Percentiles rank a stretch among this genome's conserved stretches.
phyloP scores from a whole-genome alignment of 2,797 vertebrate species.

The Platalea minor region DNA sequence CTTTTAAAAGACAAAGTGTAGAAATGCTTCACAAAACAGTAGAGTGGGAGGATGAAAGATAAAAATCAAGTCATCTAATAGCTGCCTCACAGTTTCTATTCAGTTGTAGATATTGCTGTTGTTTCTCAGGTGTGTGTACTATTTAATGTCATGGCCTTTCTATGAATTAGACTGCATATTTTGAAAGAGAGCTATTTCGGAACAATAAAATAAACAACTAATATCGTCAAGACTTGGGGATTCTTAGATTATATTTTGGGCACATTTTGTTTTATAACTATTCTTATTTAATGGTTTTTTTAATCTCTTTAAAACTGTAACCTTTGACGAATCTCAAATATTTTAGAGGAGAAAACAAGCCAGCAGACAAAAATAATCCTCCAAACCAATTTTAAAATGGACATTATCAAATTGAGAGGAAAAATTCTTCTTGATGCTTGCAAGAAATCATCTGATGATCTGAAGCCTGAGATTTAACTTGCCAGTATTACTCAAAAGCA shows the following conservation, averaged over 20 bases:
- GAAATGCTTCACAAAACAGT: neutral
- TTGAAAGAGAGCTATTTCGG: neutral
- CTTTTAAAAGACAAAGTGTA: neutral
- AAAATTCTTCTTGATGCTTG: neutral
- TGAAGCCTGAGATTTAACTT: neutral
- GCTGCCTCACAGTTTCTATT: neutral
- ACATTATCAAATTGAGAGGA: neutral
- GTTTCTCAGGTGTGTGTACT: neutral
- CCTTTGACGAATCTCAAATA: neutral
- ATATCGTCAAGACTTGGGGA: neutral
- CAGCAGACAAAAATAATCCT: neutral
- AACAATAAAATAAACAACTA: neutral
- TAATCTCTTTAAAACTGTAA: neutral
- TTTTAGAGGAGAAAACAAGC: neutral
- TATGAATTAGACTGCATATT: neutral
- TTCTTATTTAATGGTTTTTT: neutral
- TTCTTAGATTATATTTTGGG: neutral
- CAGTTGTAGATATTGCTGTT: neutral
- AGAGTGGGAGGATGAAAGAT: neutral
- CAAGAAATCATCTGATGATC: neutral
- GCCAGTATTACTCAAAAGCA: neutral
- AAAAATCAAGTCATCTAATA: neutral
- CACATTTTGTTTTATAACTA: neutral
- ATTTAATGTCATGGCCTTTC: neutral
- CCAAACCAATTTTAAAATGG: neutral